Percentiles rank a stretch among this genome's conserved stretches.
phyloP scores from a whole-genome alignment of 1,140 invertebrate genomes.

The Penaeus japonicus region DNA sequence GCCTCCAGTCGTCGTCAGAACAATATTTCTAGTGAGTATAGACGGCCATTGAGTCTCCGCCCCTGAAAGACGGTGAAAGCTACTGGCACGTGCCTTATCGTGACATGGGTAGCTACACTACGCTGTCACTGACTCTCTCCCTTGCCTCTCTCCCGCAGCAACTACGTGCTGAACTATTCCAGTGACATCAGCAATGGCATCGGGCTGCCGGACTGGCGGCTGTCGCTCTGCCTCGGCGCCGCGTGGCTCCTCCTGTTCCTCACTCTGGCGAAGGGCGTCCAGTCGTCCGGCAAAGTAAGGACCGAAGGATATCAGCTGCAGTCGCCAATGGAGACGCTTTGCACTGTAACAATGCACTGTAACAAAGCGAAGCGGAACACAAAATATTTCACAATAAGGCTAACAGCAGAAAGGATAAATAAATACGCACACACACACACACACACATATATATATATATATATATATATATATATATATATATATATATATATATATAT shows the following conservation, averaged over 20 bases:
- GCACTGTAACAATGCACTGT: neutral
- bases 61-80: neutral
- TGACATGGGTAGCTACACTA: too few relatives aligned
- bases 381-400: too few relatives aligned
- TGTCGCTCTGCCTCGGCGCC: conserved; percentile 76
- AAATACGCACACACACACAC: too few relatives aligned
- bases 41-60: neutral
- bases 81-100: too few relatives aligned
- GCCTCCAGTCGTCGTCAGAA: conserved; percentile 58
- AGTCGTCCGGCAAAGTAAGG: conserved; percentile 58
- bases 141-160: neutral
- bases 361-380: too few relatives aligned
- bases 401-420: too few relatives aligned
- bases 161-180: neutral
- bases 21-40: conserved; percentile 47
- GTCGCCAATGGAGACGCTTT: too few relatives aligned
- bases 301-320: neutral
- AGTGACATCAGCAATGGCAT: conserved; percentile 18
- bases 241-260: conserved; percentile 81
- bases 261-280: conserved; percentile 79
- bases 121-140: neutral
- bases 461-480: neutral
- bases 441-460: too few relatives aligned
- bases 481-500: neutral
- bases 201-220: conserved; percentile 73